Evolutionary conservation across 2,888 invertebrate species (phyloP), one percentile per base, ranked within the genome.

Genomic region (Meghimatium bilineatum): DNA sequence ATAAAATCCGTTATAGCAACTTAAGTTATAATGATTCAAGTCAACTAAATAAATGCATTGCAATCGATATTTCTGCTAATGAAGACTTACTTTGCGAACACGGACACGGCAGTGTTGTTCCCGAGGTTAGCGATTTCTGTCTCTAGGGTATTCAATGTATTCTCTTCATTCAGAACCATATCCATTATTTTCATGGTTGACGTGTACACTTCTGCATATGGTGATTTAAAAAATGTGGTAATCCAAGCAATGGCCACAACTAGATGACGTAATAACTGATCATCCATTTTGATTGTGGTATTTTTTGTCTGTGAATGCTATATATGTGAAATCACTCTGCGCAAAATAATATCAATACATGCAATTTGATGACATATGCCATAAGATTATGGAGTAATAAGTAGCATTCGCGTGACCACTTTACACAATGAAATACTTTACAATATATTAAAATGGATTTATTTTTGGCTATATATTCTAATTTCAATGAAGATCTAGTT

Each of bases 191-290:
- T 71, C 14, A 12, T 49, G 3, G 80, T 52, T 5, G 80, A 80
- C 36, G 80, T 71, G 60, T 71, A 80, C 2, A 80, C n/a, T n/a
- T 66, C 66, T 8, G 78, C 66, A 38, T 34, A 60, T 17, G 76
- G 49, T 1, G 38, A 26, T 26, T 36, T 26, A 17, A 38, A 26
- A 36, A 71, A 17, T 1, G 23, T 36, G 26, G 36, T 23, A 5
- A 26, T 38, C 69, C 69, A 71, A 17, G 26, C 20, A 20, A 71
- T 1, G 26, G 38, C 26, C 38, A 26, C n/a, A n/a, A 63, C 6
- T 63, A n/a, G 26, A 63, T 20, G n/a, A 56, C 56, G 23, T 23
- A 56, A 56, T 23, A 56, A 14, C n/a, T n/a, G n/a, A 56, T 56
- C 20, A 23, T 14, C 23, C 17, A 20, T 56, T 56, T 56, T 14